A percentile compares a stretch with the other conserved stretches of the same genome.
Conservation (phyloP, 2,888 invertebrate genomes). For the Chromoteleia sp. region DNA sequence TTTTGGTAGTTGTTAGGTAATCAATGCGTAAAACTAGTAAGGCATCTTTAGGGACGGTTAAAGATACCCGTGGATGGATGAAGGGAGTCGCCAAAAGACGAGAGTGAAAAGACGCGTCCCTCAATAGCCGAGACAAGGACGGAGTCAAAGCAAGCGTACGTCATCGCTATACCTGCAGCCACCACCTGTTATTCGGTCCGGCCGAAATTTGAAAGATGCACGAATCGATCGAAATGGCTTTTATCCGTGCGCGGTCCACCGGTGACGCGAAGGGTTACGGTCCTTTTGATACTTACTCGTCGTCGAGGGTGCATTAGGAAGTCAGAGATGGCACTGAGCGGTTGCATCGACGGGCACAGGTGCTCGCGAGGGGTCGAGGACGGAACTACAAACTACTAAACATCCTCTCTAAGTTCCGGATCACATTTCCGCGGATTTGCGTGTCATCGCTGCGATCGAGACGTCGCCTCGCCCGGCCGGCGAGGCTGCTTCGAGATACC, state of each 20-base stretch:
- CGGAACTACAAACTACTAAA: slow-evolving; percentile 83
- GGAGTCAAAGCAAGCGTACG: slow-evolving; percentile 45
- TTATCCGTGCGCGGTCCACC: slow-evolving; percentile 21
- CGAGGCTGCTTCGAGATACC: slow-evolving; percentile 71
- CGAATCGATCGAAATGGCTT: slow-evolving; percentile 23
- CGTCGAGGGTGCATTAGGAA: slow-evolving; percentile 75
- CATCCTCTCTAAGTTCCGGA: slow-evolving; percentile 78
- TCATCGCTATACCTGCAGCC: slow-evolving; percentile 50
- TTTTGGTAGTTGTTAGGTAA: slow-evolving; percentile 17
- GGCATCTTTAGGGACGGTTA: slow-evolving; percentile 33
- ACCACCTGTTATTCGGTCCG: slow-evolving; percentile 56
- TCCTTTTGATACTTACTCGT: slow-evolving; percentile 75
- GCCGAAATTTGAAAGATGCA: slow-evolving; percentile 13
- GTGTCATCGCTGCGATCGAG: slow-evolving; percentile 74
- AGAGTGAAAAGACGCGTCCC: slow-evolving; percentile 42
- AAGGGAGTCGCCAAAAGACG: slow-evolving; percentile 7
- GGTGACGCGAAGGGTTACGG: slow-evolving; percentile 20
- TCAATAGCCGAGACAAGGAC: slow-evolving; percentile 46
- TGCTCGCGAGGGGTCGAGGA: slow-evolving; percentile 71
- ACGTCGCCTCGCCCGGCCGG: slow-evolving; percentile 73
- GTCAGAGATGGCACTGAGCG: slow-evolving; percentile 66
- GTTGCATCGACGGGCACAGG: slow-evolving; percentile 60
- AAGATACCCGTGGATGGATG: slow-evolving; percentile 29
- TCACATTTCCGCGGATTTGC: slow-evolving; percentile 83
- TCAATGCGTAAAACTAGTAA: slow-evolving; percentile 35